phyloP scores from a whole-genome alignment of 2,113 vertebrate species.

The Delphinapterus leucas region DNA sequence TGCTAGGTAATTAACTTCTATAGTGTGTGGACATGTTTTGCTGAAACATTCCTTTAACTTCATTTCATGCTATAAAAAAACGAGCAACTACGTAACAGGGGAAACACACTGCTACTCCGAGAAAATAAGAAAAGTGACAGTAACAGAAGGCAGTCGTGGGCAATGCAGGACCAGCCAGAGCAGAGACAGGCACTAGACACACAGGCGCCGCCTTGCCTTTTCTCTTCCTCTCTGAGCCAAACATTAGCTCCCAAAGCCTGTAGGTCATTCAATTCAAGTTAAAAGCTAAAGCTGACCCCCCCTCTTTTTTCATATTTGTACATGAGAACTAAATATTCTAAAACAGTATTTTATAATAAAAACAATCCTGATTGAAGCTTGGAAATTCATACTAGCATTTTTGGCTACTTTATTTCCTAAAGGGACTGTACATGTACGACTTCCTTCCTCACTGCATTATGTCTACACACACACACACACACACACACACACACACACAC shows the following conservation, averaged over 20 bases:
- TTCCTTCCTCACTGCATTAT: background rate
- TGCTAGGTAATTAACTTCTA: background rate
- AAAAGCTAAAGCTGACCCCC: background rate
- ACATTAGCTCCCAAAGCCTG: background rate
- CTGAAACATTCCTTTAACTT: background rate
- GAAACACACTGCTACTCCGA: background rate
- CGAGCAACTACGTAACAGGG: background rate
- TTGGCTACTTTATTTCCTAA: background rate
- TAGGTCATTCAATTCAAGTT: background rate
- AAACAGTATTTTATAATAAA: background rate
- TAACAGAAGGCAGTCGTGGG: rapidly evolving
- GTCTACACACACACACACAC: no score
- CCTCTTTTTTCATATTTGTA: background rate
- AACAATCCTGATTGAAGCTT: background rate
- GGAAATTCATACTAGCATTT: background rate
- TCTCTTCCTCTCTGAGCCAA: no score
- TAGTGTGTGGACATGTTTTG: background rate
- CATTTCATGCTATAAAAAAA: background rate
- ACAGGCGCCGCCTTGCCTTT: rapidly evolving
- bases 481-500: no score
- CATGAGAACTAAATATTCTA: background rate
- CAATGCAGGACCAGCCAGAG: background rate
- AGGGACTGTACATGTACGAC: background rate
- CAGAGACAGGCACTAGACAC: background rate
- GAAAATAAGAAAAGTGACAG: background rate